phyloP scores from a whole-genome alignment of 2,113 vertebrate genomes.

The Tachycineta bicolor region DNA sequence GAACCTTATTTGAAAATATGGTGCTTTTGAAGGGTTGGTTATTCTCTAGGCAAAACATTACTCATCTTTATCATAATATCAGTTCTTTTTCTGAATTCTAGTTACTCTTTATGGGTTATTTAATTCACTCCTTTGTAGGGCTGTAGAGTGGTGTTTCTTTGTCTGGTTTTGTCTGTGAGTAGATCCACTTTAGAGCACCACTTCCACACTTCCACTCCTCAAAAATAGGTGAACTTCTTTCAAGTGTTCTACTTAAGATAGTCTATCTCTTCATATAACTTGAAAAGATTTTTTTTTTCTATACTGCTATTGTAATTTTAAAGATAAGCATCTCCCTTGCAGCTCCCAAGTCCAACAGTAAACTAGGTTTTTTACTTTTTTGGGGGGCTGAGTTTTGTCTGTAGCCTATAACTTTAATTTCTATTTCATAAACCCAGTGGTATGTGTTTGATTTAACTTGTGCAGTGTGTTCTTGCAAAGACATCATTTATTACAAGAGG shows the following conservation, averaged over 20 bases:
- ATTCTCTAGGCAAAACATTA: not conserved
- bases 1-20: not conserved
- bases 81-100: not conserved
- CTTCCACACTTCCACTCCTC: not conserved
- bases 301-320: not conserved
- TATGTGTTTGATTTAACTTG: not conserved
- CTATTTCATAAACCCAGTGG: not conserved
- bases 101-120: not conserved
- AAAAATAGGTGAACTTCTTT: not conserved
- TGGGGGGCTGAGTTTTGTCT: not conserved
- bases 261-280: not conserved
- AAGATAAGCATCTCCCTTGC: not conserved
- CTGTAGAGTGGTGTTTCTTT: not conserved
- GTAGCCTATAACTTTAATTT: not conserved
- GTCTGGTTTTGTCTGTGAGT: not conserved
- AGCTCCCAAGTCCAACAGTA: not conserved
- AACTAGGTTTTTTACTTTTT: not conserved
- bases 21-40: not conserved
- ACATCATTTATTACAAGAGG: not conserved
- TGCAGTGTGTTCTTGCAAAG: not conserved
- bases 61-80: not conserved
- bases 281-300: not conserved
- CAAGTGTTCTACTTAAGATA: not conserved
- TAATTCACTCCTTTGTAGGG: not conserved
- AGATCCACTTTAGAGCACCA: not conserved